These are phyloP conservation scores for Xanthorhoe designata DNA, from an alignment of 2,888 invertebrate species.

Conservation along the genomic window DNA sequence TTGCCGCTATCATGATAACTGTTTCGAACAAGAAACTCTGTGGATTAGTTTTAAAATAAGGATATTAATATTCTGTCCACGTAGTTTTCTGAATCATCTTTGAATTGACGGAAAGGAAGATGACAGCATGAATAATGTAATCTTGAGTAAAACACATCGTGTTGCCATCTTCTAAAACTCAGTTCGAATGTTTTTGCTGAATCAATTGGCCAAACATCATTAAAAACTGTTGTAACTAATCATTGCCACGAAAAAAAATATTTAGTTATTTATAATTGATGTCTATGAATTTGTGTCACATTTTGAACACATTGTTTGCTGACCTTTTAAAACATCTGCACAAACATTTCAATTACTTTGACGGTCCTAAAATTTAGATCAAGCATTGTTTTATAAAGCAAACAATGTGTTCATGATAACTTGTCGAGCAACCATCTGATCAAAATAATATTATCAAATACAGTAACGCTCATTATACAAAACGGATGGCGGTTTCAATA, in stretches of 20 bases:
- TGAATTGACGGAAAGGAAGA: constrained; percentile 33
- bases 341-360: constrained; percentile 20
- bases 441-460: background rate
- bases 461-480: background rate
- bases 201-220: background rate
- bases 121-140: constrained; percentile 29
- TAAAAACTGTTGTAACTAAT: background rate
- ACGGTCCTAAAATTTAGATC: constrained; percentile 3
- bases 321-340: constrained; percentile 26
- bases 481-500: too few species aligned
- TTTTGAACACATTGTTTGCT: constrained; percentile 32
- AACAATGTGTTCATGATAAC: constrained; percentile 48
- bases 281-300: constrained; percentile 23
- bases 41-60: constrained; percentile 1
- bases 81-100: constrained; percentile 34
- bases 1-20: constrained; percentile 28
- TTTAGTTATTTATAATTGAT: constrained; percentile 18
- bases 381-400: constrained; percentile 10
- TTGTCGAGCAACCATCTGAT: constrained; percentile 56
- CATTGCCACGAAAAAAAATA: background rate
- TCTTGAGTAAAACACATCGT: constrained; percentile 6
- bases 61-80: constrained; percentile 12
- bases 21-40: constrained; percentile 10
- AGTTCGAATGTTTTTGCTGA: background rate
- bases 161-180: constrained; percentile 18